Percentiles rank a stretch among this genome's conserved stretches.
Evolutionary conservation across 2,888 invertebrate genomes (phyloP).

Genomic region (Mythimna loreyi): DNA sequence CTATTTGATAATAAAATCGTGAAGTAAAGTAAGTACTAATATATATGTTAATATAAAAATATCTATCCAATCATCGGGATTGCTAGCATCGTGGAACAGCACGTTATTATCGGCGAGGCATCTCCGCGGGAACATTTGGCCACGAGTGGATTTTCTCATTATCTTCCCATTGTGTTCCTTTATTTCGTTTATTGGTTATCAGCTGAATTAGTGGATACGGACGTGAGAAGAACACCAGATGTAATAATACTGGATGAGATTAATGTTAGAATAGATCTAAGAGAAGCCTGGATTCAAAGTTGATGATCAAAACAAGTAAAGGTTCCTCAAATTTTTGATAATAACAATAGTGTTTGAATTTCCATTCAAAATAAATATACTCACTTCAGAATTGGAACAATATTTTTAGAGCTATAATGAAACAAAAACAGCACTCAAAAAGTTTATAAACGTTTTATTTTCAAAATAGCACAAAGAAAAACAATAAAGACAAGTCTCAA

Average conservation of each 20-base stretch:
- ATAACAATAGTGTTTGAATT: neutral
- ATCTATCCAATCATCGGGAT: constrained; percentile 39
- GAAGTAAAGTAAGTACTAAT: constrained; percentile 16
- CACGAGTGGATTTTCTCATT: constrained; percentile 47
- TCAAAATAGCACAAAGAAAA: constrained; percentile 17
- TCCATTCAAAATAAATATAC: no score
- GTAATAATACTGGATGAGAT: constrained; percentile 15
- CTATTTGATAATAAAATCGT: constrained; percentile 15
- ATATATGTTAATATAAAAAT: constrained; percentile 51
- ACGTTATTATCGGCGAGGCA: constrained; percentile 31
- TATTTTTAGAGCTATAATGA: neutral
- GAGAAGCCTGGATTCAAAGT: neutral
- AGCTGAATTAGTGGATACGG: constrained; percentile 25
- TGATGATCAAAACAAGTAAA: neutral
- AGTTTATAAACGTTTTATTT: constrained; percentile 3
- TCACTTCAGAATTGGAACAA: neutral
- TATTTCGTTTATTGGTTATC: constrained; percentile 46
- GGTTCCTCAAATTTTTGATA: neutral
- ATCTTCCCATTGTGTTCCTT: constrained; percentile 46
- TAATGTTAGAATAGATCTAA: constrained; percentile 10
- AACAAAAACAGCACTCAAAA: neutral
- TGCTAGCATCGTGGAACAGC: constrained; percentile 15
- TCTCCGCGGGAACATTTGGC: constrained; percentile 37
- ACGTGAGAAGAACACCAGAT: constrained; percentile 22
- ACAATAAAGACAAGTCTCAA: constrained; percentile 19